Evolutionary conservation across 2,888 invertebrate genomes (phyloP), one percentile per base, ranked within the genome.

Genomic region (Meta bourneti): DNA sequence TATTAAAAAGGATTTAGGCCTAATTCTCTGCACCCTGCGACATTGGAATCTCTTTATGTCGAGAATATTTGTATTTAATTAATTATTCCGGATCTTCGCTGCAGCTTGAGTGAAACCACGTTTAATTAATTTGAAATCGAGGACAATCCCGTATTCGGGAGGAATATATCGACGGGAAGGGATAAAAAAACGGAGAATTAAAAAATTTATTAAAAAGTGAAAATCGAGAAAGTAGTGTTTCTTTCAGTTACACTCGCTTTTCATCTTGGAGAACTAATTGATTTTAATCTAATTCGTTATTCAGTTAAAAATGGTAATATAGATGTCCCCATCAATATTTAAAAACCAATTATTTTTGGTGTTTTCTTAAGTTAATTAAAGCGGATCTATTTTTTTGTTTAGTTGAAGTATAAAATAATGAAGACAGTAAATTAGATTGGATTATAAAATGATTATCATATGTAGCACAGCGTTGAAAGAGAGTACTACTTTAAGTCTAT

Each of bases 41-140:
- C 61, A 61, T 16, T 9, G 11, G 61, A 9, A 52, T 8, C 19
- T 54, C 54, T 48, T 48, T 49, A 20, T 48, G 34, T 75, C 48
- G 6, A 34, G 54, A 61, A 84, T 84, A 75, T 54, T 54, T 61
- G n/a, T 75, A 84, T 54, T 84, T 75, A 83, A 83, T 83, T 83
- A 83, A 84, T 34, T 84, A 84, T 84, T 84, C n/a, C n/a, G 54
- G 54, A 75, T 16, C 0, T 34, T 8, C 54, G 71, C 72, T 72
- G 51, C 51, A n/a, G n/a, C 54, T 84, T 61, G 48, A 48, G 49
- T 16, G 34, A 61, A 84, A 84, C 48, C 75, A 34, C 48, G n/a
- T 84, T 75, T 61, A 54, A 84, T 84, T 84, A 84, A 75, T 75
- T 61, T 61, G 61, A 49, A 75, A 52, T 75, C 7, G 7, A 7